These are phyloP conservation scores for Malacoctenus gilli DNA, from an alignment of 2,797 vertebrate genomes.

Conservation along the genomic window DNA sequence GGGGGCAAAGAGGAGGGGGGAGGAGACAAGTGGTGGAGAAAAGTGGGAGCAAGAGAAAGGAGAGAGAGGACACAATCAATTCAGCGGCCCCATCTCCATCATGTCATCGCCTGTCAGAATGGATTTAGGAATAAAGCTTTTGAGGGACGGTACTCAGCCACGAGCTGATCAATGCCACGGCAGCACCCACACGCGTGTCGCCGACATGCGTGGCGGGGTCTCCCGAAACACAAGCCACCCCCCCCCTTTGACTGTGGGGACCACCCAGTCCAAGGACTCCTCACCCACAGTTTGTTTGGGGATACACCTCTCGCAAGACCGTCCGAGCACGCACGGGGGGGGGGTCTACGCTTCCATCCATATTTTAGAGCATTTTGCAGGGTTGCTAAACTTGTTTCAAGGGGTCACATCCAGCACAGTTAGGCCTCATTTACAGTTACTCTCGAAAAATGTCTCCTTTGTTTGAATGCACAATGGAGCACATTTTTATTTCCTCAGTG, in stretches of 20 bases:
- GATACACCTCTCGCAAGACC: too few species aligned
- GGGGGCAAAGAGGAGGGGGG: constrained; percentile 48
- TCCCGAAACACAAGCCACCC: constrained; percentile 31
- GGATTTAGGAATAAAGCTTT: constrained; percentile 78
- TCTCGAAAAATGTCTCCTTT: too few species aligned
- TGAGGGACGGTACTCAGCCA: constrained; percentile 66
- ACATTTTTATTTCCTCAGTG: too few species aligned
- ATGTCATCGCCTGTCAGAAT: constrained; percentile 79
- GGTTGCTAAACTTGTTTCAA: too few species aligned
- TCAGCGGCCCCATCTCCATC: constrained; percentile 70
- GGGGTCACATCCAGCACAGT: too few species aligned
- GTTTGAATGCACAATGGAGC: too few species aligned
- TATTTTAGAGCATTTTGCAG: too few species aligned
- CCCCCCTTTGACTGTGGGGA: constrained; percentile 16
- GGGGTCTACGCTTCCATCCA: too few species aligned
- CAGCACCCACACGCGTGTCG: constrained; percentile 47
- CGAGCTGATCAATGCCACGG: constrained; percentile 64
- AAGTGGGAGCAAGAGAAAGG: constrained; percentile 42
- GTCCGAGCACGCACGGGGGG: too few species aligned
- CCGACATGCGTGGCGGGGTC: constrained; percentile 39
- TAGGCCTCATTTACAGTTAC: too few species aligned
- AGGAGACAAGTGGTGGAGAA: constrained; percentile 41
- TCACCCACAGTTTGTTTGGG: neutral
- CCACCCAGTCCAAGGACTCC: constrained; percentile 5
- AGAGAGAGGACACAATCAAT: constrained; percentile 74